Conservation (phyloP, 2,113 vertebrate species). For the Arizona elegans region DNA sequence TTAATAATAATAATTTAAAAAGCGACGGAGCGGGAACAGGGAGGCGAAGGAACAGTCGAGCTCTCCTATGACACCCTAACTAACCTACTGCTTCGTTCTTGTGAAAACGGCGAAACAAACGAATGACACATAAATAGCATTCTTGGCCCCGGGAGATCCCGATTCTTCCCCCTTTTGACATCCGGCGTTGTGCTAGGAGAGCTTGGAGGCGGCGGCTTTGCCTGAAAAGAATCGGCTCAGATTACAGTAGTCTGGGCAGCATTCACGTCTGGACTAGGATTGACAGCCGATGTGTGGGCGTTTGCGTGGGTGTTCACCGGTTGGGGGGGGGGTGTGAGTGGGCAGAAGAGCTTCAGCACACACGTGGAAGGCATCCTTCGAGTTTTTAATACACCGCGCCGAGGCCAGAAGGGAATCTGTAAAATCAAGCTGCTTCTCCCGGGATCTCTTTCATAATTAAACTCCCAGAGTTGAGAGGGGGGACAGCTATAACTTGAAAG, state of each 20-base stretch:
- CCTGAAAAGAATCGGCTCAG: conserved; percentile 59
- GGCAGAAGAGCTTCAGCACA: not conserved
- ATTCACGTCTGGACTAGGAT: conserved; percentile 68
- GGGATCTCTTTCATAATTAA: not conserved
- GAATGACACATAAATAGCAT: not conserved
- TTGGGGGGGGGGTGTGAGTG: accelerated
- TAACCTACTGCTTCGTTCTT: not conserved
- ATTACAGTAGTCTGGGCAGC: conserved; percentile 60
- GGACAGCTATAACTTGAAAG: not conserved
- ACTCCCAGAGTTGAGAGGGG: not conserved
- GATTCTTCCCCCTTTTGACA: not conserved
- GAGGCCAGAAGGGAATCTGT: not conserved
- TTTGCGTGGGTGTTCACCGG: not conserved
- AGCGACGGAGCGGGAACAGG: not conserved
- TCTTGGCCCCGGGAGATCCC: not conserved
- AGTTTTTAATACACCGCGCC: not conserved
- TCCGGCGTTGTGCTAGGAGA: conserved; percentile 26
- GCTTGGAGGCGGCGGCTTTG: conserved; percentile 51
- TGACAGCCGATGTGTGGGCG: conserved; percentile 46
- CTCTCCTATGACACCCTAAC: not conserved
- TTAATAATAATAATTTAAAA: not conserved
- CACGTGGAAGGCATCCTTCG: not conserved
- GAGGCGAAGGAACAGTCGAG: not conserved
- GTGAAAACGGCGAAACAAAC: not conserved
- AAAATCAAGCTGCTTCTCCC: not conserved